Evolutionary conservation across 2,113 vertebrate species (phyloP).

Genomic region (Actinemys pallida): DNA sequence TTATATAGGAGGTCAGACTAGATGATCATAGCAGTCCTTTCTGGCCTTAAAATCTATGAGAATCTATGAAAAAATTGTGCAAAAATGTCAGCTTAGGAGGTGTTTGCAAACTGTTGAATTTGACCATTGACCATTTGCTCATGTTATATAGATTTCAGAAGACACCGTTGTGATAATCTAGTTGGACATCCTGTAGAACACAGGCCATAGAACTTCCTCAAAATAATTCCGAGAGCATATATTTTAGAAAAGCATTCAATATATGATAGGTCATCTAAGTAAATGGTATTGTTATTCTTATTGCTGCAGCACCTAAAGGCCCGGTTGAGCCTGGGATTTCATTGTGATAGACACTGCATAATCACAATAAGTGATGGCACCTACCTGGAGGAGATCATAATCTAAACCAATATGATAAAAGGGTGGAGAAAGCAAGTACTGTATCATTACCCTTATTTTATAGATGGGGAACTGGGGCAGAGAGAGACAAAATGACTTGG

Average conservation of each 20-base stretch:
- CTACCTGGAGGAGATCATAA: not conserved
- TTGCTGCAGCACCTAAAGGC: not conserved
- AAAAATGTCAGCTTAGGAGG: not conserved
- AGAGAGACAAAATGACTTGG: not conserved
- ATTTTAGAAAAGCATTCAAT: not conserved
- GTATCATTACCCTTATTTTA: not conserved
- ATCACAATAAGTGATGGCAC: not conserved
- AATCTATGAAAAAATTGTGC: not conserved
- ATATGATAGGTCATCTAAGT: not conserved
- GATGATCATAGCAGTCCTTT: not conserved
- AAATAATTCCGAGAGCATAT: not conserved
- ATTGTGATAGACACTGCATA: not conserved
- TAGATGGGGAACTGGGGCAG: not conserved
- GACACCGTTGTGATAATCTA: not conserved
- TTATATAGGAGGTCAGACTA: not conserved
- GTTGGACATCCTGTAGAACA: not conserved
- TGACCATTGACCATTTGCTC: not conserved
- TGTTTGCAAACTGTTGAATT: not conserved
- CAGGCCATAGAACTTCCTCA: not conserved
- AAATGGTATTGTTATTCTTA: not conserved
- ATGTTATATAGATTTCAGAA: not conserved
- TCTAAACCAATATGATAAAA: not conserved
- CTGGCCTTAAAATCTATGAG: not conserved
- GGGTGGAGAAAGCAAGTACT: not conserved
- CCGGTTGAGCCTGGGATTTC: not conserved